Evolutionary conservation across 2,888 invertebrate genomes (phyloP), one percentile per base, ranked within the genome.

Genomic region (Sphaerophoria rueppellii): DNA sequence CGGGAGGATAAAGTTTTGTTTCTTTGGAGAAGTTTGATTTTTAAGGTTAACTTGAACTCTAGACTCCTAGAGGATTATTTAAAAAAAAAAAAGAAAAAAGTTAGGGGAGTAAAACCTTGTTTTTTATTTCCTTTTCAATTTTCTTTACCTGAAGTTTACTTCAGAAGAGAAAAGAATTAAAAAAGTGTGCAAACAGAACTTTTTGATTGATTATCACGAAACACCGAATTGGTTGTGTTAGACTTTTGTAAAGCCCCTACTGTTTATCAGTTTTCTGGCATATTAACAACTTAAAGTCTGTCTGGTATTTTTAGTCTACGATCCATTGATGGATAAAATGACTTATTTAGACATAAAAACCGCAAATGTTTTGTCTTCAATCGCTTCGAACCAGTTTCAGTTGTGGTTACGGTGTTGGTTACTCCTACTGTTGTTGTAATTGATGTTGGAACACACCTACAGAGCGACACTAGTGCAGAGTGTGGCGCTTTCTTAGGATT

Each of bases 351-450:
- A 75, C 67, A 72, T 75, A 50, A 61, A 63, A 83, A 72, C 79
- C 83, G 57, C 83, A 83, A 79, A 75, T 79, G 75, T 83, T 83
- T 75, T 79, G 83, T 83, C 83, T 79, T 80, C 75, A 72, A 72
- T 72, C 55, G 67, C 46, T 72, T 67, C 61, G 24, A 83, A 72
- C 79, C 75, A 79, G 71, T 77, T 74, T 61, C n/a, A 32, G 61
- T 74, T 74, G 82, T 73, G 82, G 72, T 71, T 74, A 78, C 73
- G 72, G 78, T 83, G 74, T 24, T 24, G 82, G 74, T 48, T 82
- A 69, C 60, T 60, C 40, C 60, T 58, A 35, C 24, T 40, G 6
- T 14, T 48, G 34, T 35, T 57, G 35, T 35, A 24, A 24, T 24
- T 37, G 5, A 24, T 43, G 43, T 43, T 60, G 60, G 12, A 60